Base-by-base conservation (phyloP, 2,888 invertebrate genomes). In the Drosophila nr. perissopoda region DNA sequence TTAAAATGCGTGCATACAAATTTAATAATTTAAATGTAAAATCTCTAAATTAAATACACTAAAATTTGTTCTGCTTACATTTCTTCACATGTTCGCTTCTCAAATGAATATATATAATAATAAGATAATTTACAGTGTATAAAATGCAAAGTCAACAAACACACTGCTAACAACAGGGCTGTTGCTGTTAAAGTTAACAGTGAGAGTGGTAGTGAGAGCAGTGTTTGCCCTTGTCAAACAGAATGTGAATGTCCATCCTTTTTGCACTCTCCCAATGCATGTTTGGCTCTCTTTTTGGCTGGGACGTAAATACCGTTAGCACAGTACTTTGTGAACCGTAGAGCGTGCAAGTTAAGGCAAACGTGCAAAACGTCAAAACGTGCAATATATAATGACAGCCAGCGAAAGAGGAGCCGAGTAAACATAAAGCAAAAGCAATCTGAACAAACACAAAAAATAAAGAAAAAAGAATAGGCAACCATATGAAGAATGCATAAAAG, bases 261-360 rank as follows among this genome's bases (percentile, higher is more conserved):
- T 11, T 42, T 62, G 33, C 40, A 52, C 70, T 42, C 60, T 68
- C 66, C 16, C 16, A 25, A 25, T 31, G 16, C 25, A 38, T 56
- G 59, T 8, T 46, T 36, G 38, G 11, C 62, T 74, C 78, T 77
- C 75, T 61, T 51, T 66, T 73, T 69, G 40, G 57, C 70, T 56
- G 49, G 42, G 38, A 79, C 52, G 80, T 76, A 79, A 83, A 88
- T 79, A 89, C 82, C 81, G 81, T 80, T 82, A 89, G 82, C 91
- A 67, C 85, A 91, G 92, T 91, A 84, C 70, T 74, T 84, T 82
- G 82, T 87, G 81, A 89, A 90, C 91, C 83, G 90, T 91, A 82
- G 90, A 89, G 79, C 84, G 87, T 83, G 81, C 81, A 82, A 87
- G 89, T 87, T 71, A 49, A 64, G 27, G 18, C 38, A n/a, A 56